Evolutionary conservation across 2,797 vertebrate species (phyloP).

Genomic region (Somateria mollissima): DNA sequence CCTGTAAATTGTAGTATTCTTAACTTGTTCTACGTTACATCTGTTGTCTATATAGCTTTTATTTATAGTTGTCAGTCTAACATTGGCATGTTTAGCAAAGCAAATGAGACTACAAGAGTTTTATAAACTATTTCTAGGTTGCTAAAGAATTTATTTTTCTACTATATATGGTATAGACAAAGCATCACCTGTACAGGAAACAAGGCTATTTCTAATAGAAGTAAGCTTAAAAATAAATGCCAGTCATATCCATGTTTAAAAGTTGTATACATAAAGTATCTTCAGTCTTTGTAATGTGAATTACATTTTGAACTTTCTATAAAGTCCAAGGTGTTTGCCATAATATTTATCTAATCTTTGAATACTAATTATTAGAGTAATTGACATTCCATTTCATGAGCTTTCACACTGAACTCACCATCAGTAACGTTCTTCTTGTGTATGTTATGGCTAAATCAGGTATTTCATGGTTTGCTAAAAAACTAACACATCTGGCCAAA

Average conservation of each 20-base stretch:
- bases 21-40: conserved; percentile 82
- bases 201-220: conserved; percentile 80
- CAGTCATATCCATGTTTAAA: conserved; percentile 76
- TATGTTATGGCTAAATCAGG: conserved; percentile 24
- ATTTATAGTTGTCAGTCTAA: conserved; percentile 83
- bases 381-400: conserved; percentile 66
- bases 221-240: conserved; percentile 77
- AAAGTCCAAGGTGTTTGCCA: conserved; percentile 35
- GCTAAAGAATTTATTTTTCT: conserved; percentile 87
- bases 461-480: conserved; percentile 24
- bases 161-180: conserved; percentile 83
- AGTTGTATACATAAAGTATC: conserved; percentile 68
- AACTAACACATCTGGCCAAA: conserved; percentile 50
- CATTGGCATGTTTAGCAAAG: conserved; percentile 79
- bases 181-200: conserved; percentile 82
- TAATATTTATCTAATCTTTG: conserved; percentile 65
- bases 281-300: conserved; percentile 75
- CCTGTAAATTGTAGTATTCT: conserved; percentile 82
- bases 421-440: conserved; percentile 46
- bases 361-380: conserved; percentile 68
- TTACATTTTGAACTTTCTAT: conserved; percentile 72
- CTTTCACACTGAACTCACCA: background rate
- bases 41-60: conserved; percentile 82
- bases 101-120: conserved; percentile 82
- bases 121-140: conserved; percentile 87